Base-by-base conservation (phyloP, 1,140 invertebrate species). In the Drosophila sulfurigaster region DNA sequence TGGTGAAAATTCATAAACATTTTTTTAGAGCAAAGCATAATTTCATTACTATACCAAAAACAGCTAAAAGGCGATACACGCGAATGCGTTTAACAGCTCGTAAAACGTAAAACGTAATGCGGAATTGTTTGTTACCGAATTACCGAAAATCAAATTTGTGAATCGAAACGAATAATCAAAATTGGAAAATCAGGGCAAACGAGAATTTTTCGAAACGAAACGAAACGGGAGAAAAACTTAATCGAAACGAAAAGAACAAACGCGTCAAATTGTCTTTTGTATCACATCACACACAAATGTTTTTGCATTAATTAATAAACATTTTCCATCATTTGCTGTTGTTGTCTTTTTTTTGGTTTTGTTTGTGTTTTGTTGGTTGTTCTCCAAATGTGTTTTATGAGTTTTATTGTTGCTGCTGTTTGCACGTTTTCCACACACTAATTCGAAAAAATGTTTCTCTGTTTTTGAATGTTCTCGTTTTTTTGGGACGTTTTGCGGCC, bases 271-370 rank as follows among this genome's bases (percentile, higher is more conserved):
- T 79, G 63, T 83, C 78, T 68, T 66, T 83, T 66, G 77, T 88
- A 83, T 88, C 83, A 88, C 83, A 88, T 88, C 81, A 38, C 81
- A 38, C 78, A 88, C 83, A 81, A 77, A 65, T 62, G 45, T 72
- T 62, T 64, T 72, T 8, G 20, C 32, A 58, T 76, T 41, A 64
- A 64, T 60, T 64, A 41, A 56, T 72, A 46, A 72, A 72, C 38
- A 59, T 66, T 60, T 65, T 25, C 8, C 13, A 51, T 20, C 11
- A 35, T 48, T 56, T 30, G 11, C 15, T 49, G 30, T 35, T 43
- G 15, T 10, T 63, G 35, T 52, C 6, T 56, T 35, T 38, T 58
- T 59, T 4, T 45, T 35, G 10, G 32, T 15, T 16, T 32, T 6
- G 30, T 52, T 60, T 8, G 51, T 63, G 30, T 10, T 38, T 38